Conservation (phyloP, 1,140 invertebrate species). For the Himalopsyche phryganea region DNA sequence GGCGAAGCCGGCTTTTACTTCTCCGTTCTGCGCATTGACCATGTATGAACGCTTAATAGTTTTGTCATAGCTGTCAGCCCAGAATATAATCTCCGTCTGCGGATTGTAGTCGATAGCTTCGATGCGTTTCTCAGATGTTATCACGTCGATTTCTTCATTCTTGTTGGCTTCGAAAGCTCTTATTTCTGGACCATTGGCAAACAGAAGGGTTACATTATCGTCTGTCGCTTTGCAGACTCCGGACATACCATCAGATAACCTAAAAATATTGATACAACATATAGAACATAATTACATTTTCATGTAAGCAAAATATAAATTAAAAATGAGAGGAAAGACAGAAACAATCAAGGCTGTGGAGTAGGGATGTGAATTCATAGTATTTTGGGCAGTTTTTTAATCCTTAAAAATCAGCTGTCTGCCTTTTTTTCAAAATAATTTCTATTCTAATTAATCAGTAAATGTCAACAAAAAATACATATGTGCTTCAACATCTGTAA, state of each 20-base stretch:
- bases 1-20: slow-evolving; percentile 77
- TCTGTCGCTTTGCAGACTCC: slow-evolving; percentile 76
- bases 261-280: slow-evolving; percentile 34
- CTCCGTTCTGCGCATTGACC: slow-evolving; percentile 70
- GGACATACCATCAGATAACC: slow-evolving; percentile 66
- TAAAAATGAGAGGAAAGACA: background rate
- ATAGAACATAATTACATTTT: background rate
- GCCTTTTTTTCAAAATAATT: no score
- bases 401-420: no score
- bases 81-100: slow-evolving; percentile 79
- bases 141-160: slow-evolving; percentile 70
- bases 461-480: no score
- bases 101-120: slow-evolving; percentile 86
- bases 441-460: no score
- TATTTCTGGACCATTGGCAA: slow-evolving; percentile 84
- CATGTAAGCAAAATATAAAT: background rate
- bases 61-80: slow-evolving; percentile 87
- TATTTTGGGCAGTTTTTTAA: no score
- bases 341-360: no score
- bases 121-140: slow-evolving; percentile 79
- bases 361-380: no score
- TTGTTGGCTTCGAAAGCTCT: slow-evolving; percentile 66
- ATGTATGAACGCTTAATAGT: slow-evolving; percentile 90
- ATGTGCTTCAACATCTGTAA: no score
- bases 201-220: slow-evolving; percentile 61